Base-by-base conservation (phyloP, 1,140 invertebrate species). In the Drosophila dunni region DNA sequence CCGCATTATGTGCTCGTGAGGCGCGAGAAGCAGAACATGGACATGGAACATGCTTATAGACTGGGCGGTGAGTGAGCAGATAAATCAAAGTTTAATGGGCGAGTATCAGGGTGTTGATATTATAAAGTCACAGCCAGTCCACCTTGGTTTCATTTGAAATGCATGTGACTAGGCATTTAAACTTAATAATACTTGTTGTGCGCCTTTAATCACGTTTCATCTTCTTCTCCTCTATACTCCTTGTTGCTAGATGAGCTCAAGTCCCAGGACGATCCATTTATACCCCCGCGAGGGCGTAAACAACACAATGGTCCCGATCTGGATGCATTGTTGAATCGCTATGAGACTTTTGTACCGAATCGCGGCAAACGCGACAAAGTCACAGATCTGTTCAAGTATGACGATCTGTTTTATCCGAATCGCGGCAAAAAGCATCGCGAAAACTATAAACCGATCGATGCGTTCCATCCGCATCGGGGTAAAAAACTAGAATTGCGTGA, bases 401-500 rank as follows among this genome's bases (percentile, higher is more conserved):
- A 92, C 66, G 91, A 92, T 81, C 83, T 92, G 44, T 92, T 92
- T 68, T 92, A 75, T 77, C 91, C 91, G 68, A 91, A 92, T 75
- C 91, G 91, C 34, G 91, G 91, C 50, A 92, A 92, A 54, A 91
- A 91, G 71, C 69, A 79, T 46, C 84, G 81, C 54, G 68, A 67
- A 29, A 54, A 81, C 15, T 78, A 90, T 40, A 57, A 82, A 13
- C 29, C 74, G 33, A 64, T 78, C 79, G 86, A 90, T 73, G 79
- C 88, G 48, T 90, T 90, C 74, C 83, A 71, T 50, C 70, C 86
- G 48, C 81, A 81, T 62, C 81, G 91, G 6, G 91, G 91, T 61
- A 92, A 92, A 78, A 92, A 92, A 74, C 57, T 86, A n/a, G 51
- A 88, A 42, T 75, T 79, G 45, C 70, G 85, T 13, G 86, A 90